Base-by-base conservation (phyloP, 2,888 invertebrate genomes). In the Tenthredo mesomela region DNA sequence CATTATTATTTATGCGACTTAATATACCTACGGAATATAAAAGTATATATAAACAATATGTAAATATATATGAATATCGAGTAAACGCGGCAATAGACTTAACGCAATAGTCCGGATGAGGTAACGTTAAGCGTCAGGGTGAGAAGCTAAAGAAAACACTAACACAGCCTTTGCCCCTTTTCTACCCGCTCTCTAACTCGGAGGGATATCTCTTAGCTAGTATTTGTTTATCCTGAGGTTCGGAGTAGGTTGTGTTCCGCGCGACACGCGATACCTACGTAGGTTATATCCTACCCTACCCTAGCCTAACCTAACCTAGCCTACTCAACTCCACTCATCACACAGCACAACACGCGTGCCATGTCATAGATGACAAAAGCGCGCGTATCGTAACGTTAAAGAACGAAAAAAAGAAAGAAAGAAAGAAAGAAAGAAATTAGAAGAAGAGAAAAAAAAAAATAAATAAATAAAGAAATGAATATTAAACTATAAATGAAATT, bases 101-200 rank as follows among this genome's bases (percentile, higher is more conserved):
- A 54, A 54, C n/a, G n/a, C 54, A 21, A 21, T 61, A 21, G 10
- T 10, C 25, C 21, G 25, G 25, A 25, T 12, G 61, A 25, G 61
- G 12, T 25, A 25, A 61, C 47, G 47, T 47, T 47, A 47, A 61
- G 61, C 61, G 61, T 61, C 61, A 61, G 61, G 61, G 61, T 61
- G 61, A 61, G 61, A 12, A 61, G 61, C 61, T 61, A 61, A 61
- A 61, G 61, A 61, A 61, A 61, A 61, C 61, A 61, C 61, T 21
- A 4, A 2, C 61, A 12, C 61, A 25, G 61, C 25, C 25, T 61
- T 61, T 21, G 54, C 54, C 25, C 21, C 25, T 61, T 61, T 25
- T 21, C 61, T 10, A 12, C 21, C 10, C 61, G 21, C 9, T n/a
- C 61, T 7, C 61, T 25, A n/a, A n/a, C 25, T 25, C 12, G 0